These are phyloP conservation scores for Cisticola juncidis DNA, from an alignment of 2,113 vertebrate genomes.

Conservation along the genomic window DNA sequence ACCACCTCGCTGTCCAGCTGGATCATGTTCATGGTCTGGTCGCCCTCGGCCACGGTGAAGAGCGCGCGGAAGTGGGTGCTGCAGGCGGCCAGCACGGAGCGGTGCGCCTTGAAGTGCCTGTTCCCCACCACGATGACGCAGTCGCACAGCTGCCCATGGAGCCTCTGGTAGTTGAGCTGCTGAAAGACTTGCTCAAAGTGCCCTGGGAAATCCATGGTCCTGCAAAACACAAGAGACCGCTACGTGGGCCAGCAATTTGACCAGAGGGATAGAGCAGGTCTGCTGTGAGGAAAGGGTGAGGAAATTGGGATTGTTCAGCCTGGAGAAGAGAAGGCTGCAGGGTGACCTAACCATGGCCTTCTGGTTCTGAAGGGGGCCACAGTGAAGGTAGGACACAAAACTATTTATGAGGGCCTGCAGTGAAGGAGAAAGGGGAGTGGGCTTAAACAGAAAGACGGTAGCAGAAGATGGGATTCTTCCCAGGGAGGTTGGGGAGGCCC, in stretches of 20 bases:
- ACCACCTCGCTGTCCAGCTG: constrained; percentile 96
- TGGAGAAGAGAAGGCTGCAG: too few species aligned
- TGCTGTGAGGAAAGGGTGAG: neutral
- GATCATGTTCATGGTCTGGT: constrained; percentile 94
- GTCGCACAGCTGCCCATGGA: constrained; percentile 94
- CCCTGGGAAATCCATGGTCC: constrained; percentile 97
- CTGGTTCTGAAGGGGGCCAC: too few species aligned
- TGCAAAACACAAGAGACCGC: constrained; percentile 1
- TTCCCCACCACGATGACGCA: constrained; percentile 94
- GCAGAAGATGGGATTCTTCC: too few species aligned
- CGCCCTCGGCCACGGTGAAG: constrained; percentile 92
- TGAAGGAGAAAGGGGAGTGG: too few species aligned
- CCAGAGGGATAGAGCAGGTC: too few species aligned
- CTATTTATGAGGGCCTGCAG: neutral
- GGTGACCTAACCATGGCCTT: too few species aligned
- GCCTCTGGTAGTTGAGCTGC: constrained; percentile 94
- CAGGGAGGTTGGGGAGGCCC: accelerated
- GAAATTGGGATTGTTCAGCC: accelerated
- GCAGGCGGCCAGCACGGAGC: constrained; percentile 92
- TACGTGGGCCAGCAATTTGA: accelerated
- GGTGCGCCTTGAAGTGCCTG: constrained; percentile 95
- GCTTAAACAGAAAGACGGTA: accelerated
- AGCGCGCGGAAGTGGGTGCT: constrained; percentile 96
- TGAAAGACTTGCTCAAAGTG: constrained; percentile 98
- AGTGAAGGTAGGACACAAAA: neutral